These are phyloP conservation scores for Ranitomeya imitator DNA, from an alignment of 2,113 vertebrate genomes.

Conservation along the genomic window DNA sequence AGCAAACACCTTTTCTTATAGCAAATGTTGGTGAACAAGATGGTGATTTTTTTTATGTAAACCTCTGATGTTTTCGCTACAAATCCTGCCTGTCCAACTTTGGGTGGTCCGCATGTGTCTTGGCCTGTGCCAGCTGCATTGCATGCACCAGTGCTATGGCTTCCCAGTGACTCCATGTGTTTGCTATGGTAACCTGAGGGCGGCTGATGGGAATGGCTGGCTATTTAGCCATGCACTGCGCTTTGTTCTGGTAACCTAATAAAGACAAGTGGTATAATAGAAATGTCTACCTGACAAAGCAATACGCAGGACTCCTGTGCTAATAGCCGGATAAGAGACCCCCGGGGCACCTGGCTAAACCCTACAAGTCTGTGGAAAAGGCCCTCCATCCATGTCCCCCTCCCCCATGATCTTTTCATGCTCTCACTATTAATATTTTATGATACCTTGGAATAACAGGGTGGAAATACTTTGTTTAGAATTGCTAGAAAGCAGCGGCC, in stretches of 20 bases:
- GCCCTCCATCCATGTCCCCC: not conserved
- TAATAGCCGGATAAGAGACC: not conserved
- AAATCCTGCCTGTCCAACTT: not conserved
- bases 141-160: not conserved
- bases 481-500: constrained; percentile 15
- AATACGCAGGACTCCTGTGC: not conserved
- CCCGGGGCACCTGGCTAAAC: not conserved
- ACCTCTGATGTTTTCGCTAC: not conserved
- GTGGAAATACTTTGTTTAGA: constrained; percentile 24
- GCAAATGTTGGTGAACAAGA: too few species aligned
- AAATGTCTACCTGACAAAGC: constrained; percentile 38
- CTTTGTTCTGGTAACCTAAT: constrained; percentile 41
- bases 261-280: constrained; percentile 39
- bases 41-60: too few species aligned
- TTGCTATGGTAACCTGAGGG: constrained; percentile 44
- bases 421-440: constrained; percentile 40
- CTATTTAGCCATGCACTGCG: constrained; percentile 28
- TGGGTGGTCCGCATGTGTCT: not conserved
- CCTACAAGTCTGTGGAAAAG: not conserved
- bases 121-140: constrained; percentile 12
- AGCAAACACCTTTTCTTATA: too few species aligned
- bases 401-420: not conserved
- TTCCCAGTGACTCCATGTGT: constrained; percentile 29
- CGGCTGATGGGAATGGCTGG: constrained; percentile 2
- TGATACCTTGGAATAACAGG: constrained; percentile 29